Percentiles rank a stretch among this genome's conserved stretches.
These are phyloP conservation scores for Octomys mimax DNA, from an alignment of 2,797 vertebrate genomes.

Conservation along the genomic window DNA sequence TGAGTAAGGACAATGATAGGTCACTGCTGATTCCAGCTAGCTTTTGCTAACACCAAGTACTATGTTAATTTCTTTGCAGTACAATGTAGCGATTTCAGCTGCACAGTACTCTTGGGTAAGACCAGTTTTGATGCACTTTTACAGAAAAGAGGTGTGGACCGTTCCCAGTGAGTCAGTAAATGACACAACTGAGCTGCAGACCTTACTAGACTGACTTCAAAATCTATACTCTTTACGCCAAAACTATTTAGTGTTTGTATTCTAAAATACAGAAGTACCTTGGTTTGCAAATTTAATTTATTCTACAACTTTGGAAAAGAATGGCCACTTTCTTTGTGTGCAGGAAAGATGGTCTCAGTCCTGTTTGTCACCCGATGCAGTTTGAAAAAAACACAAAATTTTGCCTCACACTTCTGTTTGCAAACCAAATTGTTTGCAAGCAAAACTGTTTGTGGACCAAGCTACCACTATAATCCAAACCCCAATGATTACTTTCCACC, in stretches of 20 bases:
- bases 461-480: neutral
- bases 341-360: neutral
- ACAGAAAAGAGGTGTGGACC: slow-evolving; percentile 16
- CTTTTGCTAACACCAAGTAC: neutral
- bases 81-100: slow-evolving; percentile 41
- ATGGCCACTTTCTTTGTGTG: neutral
- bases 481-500: slow-evolving; percentile 32
- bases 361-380: neutral
- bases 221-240: slow-evolving; percentile 48
- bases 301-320: neutral
- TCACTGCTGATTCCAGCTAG: neutral
- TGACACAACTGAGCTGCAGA: slow-evolving; percentile 34
- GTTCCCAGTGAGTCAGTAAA: neutral
- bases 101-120: neutral
- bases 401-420: neutral
- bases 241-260: neutral
- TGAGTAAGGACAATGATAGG: neutral
- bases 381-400: neutral
- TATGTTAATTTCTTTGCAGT: neutral
- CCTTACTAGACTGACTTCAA: slow-evolving; percentile 31
- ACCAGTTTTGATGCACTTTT: slow-evolving; percentile 16
- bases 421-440: neutral
- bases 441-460: neutral
- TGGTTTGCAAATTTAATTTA: neutral
- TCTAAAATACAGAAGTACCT: neutral